Percentiles rank a stretch among this genome's conserved stretches.
Conservation (phyloP, 2,797 vertebrate species). For the Rhinichthys osculus region DNA sequence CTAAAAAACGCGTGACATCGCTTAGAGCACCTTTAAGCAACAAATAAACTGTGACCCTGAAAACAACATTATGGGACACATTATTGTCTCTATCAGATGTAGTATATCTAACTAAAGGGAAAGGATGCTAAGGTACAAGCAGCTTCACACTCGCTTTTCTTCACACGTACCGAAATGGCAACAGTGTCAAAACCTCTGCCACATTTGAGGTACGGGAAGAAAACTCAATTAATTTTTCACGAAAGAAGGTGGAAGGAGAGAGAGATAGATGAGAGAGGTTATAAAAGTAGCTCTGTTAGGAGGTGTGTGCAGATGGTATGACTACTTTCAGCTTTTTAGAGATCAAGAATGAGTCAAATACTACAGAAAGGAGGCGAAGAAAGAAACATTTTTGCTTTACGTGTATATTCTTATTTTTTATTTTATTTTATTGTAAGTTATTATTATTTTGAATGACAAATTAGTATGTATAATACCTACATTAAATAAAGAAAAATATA, state of each 20-base stretch:
- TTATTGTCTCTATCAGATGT: background rate
- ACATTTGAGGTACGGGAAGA: slow-evolving; percentile 9
- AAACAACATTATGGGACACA: background rate
- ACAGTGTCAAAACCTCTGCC: slow-evolving; percentile 39
- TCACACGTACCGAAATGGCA: slow-evolving; percentile 51
- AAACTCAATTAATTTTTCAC: slow-evolving; percentile 49
- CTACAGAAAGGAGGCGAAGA: background rate
- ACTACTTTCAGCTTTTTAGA: slow-evolving; percentile 3
- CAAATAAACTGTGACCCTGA: slow-evolving; percentile 1
- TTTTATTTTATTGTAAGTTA: too few relatives aligned
- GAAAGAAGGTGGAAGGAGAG: background rate
- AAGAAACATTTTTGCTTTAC: background rate
- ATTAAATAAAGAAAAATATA: background rate
- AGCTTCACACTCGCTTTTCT: slow-evolving; percentile 23
- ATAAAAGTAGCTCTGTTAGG: slow-evolving; percentile 34
- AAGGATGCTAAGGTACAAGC: slow-evolving; percentile 2
- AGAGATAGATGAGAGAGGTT: slow-evolving; percentile 12
- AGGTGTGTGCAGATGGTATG: slow-evolving; percentile 3
- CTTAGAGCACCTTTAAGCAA: too few relatives aligned
- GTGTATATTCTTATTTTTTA: background rate
- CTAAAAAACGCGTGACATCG: too few relatives aligned
- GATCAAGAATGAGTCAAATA: slow-evolving; percentile 33
- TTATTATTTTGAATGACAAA: background rate
- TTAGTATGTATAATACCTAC: background rate
- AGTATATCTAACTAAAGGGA: background rate